Evolutionary conservation across 53 echinoderm and acorn worm species (phyloP), one percentile per base, ranked within the genome.

Genomic region (Apostichopus leukothele): DNA sequence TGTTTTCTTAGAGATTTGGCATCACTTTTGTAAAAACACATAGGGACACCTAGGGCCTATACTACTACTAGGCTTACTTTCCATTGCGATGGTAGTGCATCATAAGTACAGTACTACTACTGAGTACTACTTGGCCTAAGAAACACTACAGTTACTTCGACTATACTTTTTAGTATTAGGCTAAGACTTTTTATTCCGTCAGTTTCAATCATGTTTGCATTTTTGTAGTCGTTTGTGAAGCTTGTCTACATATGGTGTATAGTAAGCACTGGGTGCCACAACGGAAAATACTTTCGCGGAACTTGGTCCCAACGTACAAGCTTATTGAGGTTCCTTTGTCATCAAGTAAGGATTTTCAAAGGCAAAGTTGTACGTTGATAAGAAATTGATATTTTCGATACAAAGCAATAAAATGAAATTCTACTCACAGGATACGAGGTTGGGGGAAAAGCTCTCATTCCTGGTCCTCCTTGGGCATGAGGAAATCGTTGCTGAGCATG

Each of bases 401-500:
- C 16, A 16, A 63, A 13, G 11, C 16, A 4, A 63, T 63, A 39
- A 39, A 63, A 63, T 16, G 16, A 73, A 18, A 68, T 20, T 25
- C 25, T 57, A 90, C 92, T 92, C 77, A 92, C 92, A 79, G 92
- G 92, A 74, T 85, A 92, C 19, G 78, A 78, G 77, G 90, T 78
- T 39, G 92, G 90, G 52, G 93, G 94, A 89, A 90, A 96, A 14
- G 88, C 80, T 67, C 96, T 93, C 96, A 96, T 96, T 63, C 92
- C 90, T 10, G 91, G 93, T 90, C 91, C 93, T 77, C 92, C 92
- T 78, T 91, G 95, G 21, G 90, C 90, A 52, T 92, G 90, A 9
- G 93, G 93, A 90, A 93, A 96, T 79, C 96, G 74, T 90, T 94
- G 96, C 89, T 96, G 96, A 63, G 88, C 75, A 74, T 74, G 92